A percentile compares a stretch with the other conserved stretches of the same genome.
These are phyloP conservation scores for Proteles cristata DNA, from an alignment of 2,113 vertebrate species.

Conservation along the genomic window DNA sequence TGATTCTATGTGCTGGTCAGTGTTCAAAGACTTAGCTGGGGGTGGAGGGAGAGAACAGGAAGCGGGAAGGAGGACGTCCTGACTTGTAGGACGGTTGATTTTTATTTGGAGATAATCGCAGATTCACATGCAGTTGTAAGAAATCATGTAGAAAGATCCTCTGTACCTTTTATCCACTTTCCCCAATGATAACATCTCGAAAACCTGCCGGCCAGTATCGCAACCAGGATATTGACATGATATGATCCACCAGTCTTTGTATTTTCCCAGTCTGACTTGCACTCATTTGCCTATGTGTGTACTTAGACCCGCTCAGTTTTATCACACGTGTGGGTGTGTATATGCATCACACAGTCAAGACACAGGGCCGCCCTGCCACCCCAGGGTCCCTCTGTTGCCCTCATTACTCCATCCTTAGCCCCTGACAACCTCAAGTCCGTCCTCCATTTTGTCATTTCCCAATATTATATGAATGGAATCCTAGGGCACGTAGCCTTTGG, in stretches of 20 bases:
- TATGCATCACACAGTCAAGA: background rate
- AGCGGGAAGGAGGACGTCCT: background rate
- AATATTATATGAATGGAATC: background rate
- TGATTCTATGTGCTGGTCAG: background rate
- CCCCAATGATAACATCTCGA: background rate
- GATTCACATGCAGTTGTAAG: background rate
- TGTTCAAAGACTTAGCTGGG: background rate
- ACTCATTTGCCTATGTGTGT: background rate
- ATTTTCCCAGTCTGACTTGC: background rate
- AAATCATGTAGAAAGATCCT: background rate
- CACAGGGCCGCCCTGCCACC: background rate
- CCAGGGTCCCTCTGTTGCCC: background rate
- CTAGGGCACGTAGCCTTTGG: background rate
- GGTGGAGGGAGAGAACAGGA: background rate
- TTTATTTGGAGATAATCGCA: background rate
- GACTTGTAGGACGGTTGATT: background rate
- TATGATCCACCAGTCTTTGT: background rate
- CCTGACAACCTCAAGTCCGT: background rate
- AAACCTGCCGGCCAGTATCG: background rate
- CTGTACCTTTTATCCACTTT: constrained; percentile 7
- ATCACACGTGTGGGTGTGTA: background rate
- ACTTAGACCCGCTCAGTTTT: background rate
- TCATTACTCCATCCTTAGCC: background rate
- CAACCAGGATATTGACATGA: background rate
- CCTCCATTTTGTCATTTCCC: background rate